A percentile compares a stretch with the other conserved stretches of the same genome.
Conservation (phyloP, 2,113 vertebrate species). For the Grantiella picta region DNA sequence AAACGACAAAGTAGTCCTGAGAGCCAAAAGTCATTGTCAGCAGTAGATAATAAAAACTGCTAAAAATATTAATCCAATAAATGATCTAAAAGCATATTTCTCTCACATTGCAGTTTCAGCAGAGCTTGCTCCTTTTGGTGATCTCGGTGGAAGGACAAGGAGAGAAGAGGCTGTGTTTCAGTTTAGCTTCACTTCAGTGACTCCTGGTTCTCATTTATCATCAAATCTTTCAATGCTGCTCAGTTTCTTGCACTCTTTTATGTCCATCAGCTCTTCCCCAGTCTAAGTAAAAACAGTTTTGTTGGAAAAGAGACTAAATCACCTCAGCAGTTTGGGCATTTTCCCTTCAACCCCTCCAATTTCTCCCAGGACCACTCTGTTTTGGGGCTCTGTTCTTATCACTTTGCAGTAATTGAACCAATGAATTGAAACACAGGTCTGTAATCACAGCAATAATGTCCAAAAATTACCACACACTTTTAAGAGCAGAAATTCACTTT, state of each 20-base stretch:
- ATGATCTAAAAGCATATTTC: not conserved
- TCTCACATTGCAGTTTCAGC: not conserved
- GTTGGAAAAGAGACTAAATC: not conserved
- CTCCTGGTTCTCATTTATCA: constrained; percentile 46
- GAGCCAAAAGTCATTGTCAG: not conserved
- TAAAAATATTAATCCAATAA: not conserved
- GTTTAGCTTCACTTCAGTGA: not conserved
- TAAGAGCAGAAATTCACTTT: not conserved
- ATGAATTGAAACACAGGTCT: not conserved
- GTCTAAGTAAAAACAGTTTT: not conserved
- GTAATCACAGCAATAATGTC: not conserved
- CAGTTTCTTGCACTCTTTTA: not conserved
- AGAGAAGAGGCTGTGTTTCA: not conserved
- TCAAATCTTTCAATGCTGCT: not conserved
- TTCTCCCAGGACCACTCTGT: not conserved
- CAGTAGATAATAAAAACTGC: not conserved
- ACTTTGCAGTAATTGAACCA: not conserved
- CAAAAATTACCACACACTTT: not conserved
- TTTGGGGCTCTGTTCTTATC: not conserved
- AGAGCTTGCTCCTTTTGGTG: not conserved
- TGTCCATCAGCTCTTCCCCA: not conserved
- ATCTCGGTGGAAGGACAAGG: not conserved
- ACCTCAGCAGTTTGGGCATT: not conserved
- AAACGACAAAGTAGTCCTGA: not conserved
- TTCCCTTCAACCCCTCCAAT: not conserved